Evolutionary conservation across 2,113 vertebrate genomes (phyloP).

Genomic region (Neodon shergylaensis): DNA sequence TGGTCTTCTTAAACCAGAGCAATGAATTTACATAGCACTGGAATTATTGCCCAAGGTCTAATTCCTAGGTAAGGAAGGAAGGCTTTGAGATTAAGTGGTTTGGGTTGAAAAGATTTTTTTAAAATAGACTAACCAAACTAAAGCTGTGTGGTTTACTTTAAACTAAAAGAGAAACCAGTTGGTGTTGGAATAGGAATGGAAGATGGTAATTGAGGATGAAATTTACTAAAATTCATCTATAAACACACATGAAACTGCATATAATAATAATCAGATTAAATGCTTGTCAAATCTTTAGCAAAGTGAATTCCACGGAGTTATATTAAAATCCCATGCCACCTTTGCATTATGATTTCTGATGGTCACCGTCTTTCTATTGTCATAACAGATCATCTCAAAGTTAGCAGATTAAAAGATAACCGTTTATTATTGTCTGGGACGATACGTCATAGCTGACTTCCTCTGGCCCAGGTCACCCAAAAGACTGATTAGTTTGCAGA

Average conservation of each 20-base stretch:
- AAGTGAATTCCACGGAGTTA: not conserved
- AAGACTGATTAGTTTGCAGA: not conserved
- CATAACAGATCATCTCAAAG: not conserved
- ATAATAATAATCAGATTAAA: not conserved
- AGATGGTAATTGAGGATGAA: not conserved
- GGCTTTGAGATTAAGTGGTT: not conserved
- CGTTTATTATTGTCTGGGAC: not conserved
- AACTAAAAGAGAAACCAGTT: not conserved
- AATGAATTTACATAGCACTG: not conserved
- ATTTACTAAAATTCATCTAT: not conserved
- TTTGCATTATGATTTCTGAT: not conserved
- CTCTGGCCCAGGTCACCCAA: not conserved
- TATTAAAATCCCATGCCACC: not conserved
- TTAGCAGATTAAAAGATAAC: not conserved
- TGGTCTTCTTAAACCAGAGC: not conserved
- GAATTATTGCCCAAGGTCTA: not conserved
- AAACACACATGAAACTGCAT: not conserved
- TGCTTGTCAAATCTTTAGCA: not conserved
- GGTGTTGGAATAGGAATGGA: not conserved
- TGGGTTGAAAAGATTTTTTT: not conserved
- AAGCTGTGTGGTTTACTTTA: not conserved
- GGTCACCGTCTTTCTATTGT: not conserved
- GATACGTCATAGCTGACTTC: not conserved
- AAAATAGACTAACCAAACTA: not conserved
- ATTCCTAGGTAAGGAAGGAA: not conserved